Evolutionary conservation across 2,113 vertebrate species (phyloP), one percentile per base, ranked within the genome.

Genomic region (Pluvialis apricaria): DNA sequence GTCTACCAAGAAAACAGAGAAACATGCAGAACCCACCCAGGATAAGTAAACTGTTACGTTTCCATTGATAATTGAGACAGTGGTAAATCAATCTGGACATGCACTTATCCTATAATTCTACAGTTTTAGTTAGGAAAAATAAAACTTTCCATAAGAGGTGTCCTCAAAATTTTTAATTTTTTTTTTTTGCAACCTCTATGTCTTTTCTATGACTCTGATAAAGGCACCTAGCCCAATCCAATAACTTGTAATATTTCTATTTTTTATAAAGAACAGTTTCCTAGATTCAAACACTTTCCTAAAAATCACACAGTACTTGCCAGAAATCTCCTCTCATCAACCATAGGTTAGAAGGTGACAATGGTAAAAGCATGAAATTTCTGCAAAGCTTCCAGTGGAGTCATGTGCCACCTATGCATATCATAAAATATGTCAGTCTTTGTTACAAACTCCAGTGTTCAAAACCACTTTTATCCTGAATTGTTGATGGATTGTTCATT

Each of bases 141-240:
- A 29, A 85, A 58, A 55, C 2, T 40, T 58, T 19, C 16, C 1
- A 13, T 36, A 7, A 38, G 3, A 82, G 1, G 0, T 44, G 3
- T 31, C 16, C 36, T 66, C 14, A n/a, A 13, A 16, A 2, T 10
- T 32, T 44, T 22, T 12, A 13, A 6, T 32, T 42, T 11, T 29
- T 57, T n/a, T 52, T 45, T 58, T 36, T 36, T 38, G 1, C 12
- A 55, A 65, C 3, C 2, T n/a, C 7, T 65, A 1, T 16, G 0
- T 52, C 15, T 61, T 77, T 83, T 47, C 25, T 34, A 9, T 21
- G 3, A 54, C 6, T 60, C 15, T 32, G 3, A 15, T 25, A 51
- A 90, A 25, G 16, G 9, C 25, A 42, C 3, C 2, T 13, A 3
- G 7, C 8, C 25, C 5, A 49, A 2, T 65, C 42, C 22, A 15